Evolutionary conservation across 2,113 vertebrate species (phyloP).

Genomic region (Brachypodius melanocephalos): DNA sequence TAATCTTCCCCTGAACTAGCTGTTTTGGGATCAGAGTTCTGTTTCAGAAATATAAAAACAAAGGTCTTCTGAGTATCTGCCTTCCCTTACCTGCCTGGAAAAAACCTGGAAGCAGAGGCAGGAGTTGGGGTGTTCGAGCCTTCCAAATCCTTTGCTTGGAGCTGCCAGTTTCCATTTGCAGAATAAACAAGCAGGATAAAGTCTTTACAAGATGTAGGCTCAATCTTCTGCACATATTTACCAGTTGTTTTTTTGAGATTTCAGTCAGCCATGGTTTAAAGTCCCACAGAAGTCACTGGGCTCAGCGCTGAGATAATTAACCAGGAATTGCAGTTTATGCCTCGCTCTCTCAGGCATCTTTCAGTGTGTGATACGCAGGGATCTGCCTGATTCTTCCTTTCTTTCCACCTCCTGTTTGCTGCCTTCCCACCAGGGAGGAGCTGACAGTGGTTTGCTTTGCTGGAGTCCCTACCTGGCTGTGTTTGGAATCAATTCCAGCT

Average conservation of each 20-base stretch:
- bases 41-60: not conserved
- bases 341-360: rapidly evolving
- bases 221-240: not conserved
- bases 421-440: not conserved
- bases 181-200: not conserved
- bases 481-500: not conserved
- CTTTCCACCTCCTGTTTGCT: not conserved
- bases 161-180: not conserved
- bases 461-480: not conserved
- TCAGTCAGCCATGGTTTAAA: not conserved
- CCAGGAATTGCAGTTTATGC: not conserved
- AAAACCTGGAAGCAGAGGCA: not conserved
- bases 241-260: not conserved
- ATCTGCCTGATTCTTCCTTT: not conserved
- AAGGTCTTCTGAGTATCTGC: not conserved
- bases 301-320: not conserved
- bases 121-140: not conserved
- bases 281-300: not conserved
- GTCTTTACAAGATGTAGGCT: not conserved
- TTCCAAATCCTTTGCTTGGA: not conserved
- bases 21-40: not conserved
- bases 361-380: rapidly evolving
- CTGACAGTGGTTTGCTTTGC: not conserved
- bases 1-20: not conserved
- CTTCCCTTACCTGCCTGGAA: not conserved